These are phyloP conservation scores for Vesta saturnalis DNA, from an alignment of 2,888 invertebrate species.

Conservation along the genomic window DNA sequence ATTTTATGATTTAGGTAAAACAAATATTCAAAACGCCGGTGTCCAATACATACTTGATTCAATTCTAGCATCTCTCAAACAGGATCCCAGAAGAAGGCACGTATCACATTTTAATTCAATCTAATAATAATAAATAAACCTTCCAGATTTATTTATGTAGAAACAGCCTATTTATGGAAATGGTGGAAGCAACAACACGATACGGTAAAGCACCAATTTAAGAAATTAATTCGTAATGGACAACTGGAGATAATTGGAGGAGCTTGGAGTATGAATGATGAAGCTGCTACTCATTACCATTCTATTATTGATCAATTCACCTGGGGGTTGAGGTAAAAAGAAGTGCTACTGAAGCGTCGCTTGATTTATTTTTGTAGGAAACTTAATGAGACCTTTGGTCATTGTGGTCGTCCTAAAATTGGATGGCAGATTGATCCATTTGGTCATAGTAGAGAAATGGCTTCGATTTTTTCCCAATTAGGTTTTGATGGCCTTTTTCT, in stretches of 20 bases:
- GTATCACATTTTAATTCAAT: too few relatives aligned
- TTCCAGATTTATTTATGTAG: constrained; percentile 86
- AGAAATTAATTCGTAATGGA: constrained; percentile 74
- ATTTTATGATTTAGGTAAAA: constrained; percentile 54
- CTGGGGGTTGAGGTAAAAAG: constrained; percentile 77
- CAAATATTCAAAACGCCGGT: constrained; percentile 65
- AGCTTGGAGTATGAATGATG: constrained; percentile 89
- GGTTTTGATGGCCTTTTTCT: constrained; percentile 91
- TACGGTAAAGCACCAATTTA: constrained; percentile 68
- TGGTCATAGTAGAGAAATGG: constrained; percentile 88
- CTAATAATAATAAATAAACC: too few relatives aligned
- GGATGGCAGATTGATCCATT: constrained; percentile 91
- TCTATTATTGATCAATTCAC: constrained; percentile 80
- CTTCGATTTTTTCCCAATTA: constrained; percentile 81
- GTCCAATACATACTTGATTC: constrained; percentile 79
- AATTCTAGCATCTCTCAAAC: constrained; percentile 69
- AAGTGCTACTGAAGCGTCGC: too few relatives aligned
- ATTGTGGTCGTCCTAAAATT: constrained; percentile 76
- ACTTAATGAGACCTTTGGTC: constrained; percentile 74
- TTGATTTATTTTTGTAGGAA: constrained; percentile 52
- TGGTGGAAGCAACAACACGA: constrained; percentile 80
- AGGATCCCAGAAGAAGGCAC: constrained; percentile 68
- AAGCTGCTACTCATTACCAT: constrained; percentile 76
- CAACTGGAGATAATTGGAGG: constrained; percentile 82
- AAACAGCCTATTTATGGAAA: constrained; percentile 87